phyloP scores from a whole-genome alignment of 2,888 invertebrate genomes.

The Diarsia dahlii region DNA sequence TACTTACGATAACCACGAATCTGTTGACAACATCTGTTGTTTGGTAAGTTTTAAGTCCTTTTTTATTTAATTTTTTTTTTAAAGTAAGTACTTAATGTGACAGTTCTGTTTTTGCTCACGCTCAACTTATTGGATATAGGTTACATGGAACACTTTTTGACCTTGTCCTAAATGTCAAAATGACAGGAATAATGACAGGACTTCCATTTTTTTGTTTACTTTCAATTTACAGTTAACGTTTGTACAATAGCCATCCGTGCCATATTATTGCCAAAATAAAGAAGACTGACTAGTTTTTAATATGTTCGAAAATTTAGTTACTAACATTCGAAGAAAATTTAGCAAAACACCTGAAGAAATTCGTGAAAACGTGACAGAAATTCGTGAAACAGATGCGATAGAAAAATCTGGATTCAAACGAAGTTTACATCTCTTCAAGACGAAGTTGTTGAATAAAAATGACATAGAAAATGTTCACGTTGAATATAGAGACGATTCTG shows the following conservation, averaged over 20 bases:
- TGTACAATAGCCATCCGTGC: conserved; percentile 79
- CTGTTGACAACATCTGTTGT: conserved; percentile 93
- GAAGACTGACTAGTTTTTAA: conserved; percentile 87
- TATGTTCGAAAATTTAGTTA: conserved; percentile 87
- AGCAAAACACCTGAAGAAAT: conserved; percentile 81
- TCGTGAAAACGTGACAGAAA: conserved; percentile 58
- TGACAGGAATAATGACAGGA: conserved; percentile 79
- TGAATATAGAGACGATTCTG: conserved; percentile 82
- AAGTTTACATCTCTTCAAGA: conserved; percentile 81
- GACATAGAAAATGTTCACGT: conserved; percentile 70
- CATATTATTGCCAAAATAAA: conserved; percentile 83
- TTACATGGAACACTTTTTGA: conserved; percentile 80
- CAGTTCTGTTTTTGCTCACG: conserved; percentile 18
- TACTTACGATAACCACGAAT: conserved; percentile 96
- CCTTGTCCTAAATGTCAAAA: conserved; percentile 89
- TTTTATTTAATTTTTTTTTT: conserved; percentile 34
- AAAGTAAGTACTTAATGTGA: neutral
- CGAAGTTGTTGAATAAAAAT: conserved; percentile 77
- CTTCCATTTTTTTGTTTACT: conserved; percentile 76
- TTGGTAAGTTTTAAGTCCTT: conserved; percentile 87
- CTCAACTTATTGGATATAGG: conserved; percentile 40
- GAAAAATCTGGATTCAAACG: conserved; percentile 82
- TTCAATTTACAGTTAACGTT: conserved; percentile 65
- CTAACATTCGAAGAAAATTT: conserved; percentile 85
- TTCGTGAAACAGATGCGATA: conserved; percentile 64